Percentiles rank a stretch among this genome's conserved stretches.
These are phyloP conservation scores for Drosophila eugracilis DNA, from an alignment of 1,140 invertebrate species.

Conservation along the genomic window DNA sequence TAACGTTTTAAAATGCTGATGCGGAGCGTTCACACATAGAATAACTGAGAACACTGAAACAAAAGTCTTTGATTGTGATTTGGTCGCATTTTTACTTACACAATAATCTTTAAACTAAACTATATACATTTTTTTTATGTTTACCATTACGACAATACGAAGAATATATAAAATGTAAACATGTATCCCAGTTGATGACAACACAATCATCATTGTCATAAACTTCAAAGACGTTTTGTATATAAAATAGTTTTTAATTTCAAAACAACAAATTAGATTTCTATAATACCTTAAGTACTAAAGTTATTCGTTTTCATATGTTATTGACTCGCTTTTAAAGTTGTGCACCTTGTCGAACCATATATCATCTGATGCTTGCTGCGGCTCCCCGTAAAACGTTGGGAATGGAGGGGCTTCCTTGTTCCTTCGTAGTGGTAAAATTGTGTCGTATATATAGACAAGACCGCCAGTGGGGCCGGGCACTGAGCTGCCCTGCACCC, in stretches of 20 bases:
- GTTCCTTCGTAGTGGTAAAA: slow-evolving; percentile 87
- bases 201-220: too few relatives aligned
- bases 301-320: slow-evolving; percentile 65
- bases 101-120: too few relatives aligned
- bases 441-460: slow-evolving; percentile 93
- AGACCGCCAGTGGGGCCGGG: slow-evolving; percentile 93
- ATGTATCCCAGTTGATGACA: too few relatives aligned
- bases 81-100: too few relatives aligned
- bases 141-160: too few relatives aligned
- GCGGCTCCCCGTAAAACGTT: slow-evolving; percentile 88
- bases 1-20: too few relatives aligned
- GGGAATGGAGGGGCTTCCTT: slow-evolving; percentile 91
- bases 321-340: slow-evolving; percentile 78
- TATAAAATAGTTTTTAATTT: slow-evolving; percentile 19
- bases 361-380: slow-evolving; percentile 85
- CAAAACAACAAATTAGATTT: slow-evolving; percentile 17
- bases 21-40: too few relatives aligned
- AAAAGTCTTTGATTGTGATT: too few relatives aligned
- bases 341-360: slow-evolving; percentile 78
- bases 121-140: too few relatives aligned
- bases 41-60: too few relatives aligned
- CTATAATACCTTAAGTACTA: slow-evolving; percentile 10
- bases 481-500: slow-evolving; percentile 91
- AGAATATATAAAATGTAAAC: too few relatives aligned
- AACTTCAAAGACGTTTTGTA: neutral